Evolutionary conservation across 2,113 vertebrate genomes (phyloP).

Genomic region (Rhagologus leucostigma): DNA sequence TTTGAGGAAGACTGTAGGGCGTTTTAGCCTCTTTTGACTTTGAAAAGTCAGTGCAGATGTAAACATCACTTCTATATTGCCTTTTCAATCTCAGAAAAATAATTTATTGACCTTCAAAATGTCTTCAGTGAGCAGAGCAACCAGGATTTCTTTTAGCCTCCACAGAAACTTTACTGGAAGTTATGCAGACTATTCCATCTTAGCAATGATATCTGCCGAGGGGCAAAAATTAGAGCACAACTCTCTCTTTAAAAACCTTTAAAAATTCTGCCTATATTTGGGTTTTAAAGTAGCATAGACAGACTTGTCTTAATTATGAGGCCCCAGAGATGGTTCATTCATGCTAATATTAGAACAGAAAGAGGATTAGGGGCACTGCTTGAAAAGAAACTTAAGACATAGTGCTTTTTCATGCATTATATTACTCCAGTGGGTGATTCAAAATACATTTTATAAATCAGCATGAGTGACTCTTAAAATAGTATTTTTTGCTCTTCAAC

Average conservation of each 20-base stretch:
- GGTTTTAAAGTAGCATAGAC: not conserved
- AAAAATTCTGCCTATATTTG: not conserved
- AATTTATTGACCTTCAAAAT: not conserved
- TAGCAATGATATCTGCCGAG: not conserved
- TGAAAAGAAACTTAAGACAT: not conserved
- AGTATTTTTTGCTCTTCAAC: not conserved
- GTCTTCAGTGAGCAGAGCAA: not conserved
- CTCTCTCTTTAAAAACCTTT: not conserved
- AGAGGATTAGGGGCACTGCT: not conserved
- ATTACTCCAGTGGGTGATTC: not conserved
- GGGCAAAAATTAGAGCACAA: not conserved
- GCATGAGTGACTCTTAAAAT: not conserved
- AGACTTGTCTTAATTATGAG: not conserved
- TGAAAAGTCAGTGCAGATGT: not conserved
- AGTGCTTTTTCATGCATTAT: not conserved
- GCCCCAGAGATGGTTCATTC: not conserved
- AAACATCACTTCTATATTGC: not conserved
- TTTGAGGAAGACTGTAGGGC: not conserved
- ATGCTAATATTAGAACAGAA: constrained; percentile 34
- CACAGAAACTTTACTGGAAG: not conserved
- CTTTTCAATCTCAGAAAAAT: not conserved
- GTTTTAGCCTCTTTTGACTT: not conserved
- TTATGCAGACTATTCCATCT: not conserved
- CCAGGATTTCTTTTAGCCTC: not conserved
- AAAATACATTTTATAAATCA: not conserved